phyloP scores from a whole-genome alignment of 1,140 invertebrate species.

The Zaprionus davidi region DNA sequence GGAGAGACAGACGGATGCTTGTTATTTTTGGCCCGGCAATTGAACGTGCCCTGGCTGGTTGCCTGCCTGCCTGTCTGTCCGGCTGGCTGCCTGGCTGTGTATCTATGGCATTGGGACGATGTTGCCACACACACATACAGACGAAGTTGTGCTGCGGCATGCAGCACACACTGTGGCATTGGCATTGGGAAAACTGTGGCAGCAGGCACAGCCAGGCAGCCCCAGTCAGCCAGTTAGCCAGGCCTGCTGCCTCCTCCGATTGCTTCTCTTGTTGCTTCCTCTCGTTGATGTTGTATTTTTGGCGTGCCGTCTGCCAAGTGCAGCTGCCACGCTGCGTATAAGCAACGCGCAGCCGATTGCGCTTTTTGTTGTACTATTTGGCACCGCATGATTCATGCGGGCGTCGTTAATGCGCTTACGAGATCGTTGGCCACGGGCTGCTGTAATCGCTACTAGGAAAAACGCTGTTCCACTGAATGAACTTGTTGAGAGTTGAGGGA shows the following conservation, averaged over 20 bases:
- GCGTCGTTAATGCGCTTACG: conserved; percentile 47
- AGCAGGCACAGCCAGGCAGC: conserved; percentile 46
- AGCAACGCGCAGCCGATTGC: conserved; percentile 41
- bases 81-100: conserved; percentile 12
- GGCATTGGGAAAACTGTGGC: conserved; percentile 79
- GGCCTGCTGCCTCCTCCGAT: neutral
- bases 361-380: conserved; percentile 43
- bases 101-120: conserved; percentile 77
- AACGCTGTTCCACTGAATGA: conserved; percentile 9
- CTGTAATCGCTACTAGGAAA: conserved; percentile 51
- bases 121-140: conserved; percentile 29
- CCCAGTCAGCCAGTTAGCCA: neutral
- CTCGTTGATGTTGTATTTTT: conserved; percentile 59
- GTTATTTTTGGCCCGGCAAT: conserved; percentile 77
- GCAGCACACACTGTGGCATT: conserved; percentile 64
- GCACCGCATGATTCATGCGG: conserved; percentile 47
- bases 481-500: neutral
- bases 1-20: conserved; percentile 1
- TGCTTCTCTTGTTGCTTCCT: conserved; percentile 14
- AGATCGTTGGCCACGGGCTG: conserved; percentile 14
- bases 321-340: conserved; percentile 70
- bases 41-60: conserved; percentile 55
- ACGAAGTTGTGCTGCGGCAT: conserved; percentile 56
- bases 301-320: conserved; percentile 52
- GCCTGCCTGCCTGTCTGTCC: conserved; percentile 14